Evolutionary conservation across 1,140 invertebrate genomes (phyloP).

Genomic region (Drosophila teissieri): DNA sequence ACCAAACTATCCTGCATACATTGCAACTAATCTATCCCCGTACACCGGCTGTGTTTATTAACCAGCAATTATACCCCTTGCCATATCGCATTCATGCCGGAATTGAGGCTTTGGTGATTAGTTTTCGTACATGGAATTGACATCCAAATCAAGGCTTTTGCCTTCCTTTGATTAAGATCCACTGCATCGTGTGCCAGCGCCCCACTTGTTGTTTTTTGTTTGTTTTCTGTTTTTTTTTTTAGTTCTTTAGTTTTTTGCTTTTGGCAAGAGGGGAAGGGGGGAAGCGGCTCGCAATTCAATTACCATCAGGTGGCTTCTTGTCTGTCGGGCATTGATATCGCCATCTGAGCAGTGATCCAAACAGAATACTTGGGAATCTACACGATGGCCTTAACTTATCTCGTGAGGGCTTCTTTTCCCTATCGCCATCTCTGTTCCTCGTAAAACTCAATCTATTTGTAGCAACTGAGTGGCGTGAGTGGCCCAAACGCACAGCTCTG

Average conservation of each 20-base stretch:
- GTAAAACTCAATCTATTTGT: slow-evolving; percentile 58
- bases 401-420: background rate
- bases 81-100: background rate
- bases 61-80: background rate
- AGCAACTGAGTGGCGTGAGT: slow-evolving; percentile 50
- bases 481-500: slow-evolving; percentile 42
- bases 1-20: background rate
- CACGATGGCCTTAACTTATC: slow-evolving; percentile 3
- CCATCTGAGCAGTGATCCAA: slow-evolving; percentile 30
- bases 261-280: background rate
- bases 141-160: slow-evolving; percentile 17
- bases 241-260: no score
- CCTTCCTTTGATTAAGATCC: slow-evolving; percentile 23
- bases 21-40: slow-evolving; percentile 3
- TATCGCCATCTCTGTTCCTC: slow-evolving; percentile 8
- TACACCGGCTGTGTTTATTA: background rate
- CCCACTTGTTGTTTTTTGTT: background rate
- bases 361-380: slow-evolving; percentile 30
- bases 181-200: slow-evolving; percentile 16
- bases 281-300: slow-evolving; percentile 1
- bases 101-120: slow-evolving; percentile 23
- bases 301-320: slow-evolving; percentile 8
- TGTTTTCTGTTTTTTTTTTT: background rate
- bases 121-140: slow-evolving; percentile 20
- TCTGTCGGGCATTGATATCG: slow-evolving; percentile 22